Base-by-base conservation (phyloP, 1,140 invertebrate genomes). In the Pseudomyrmex gracilis region DNA sequence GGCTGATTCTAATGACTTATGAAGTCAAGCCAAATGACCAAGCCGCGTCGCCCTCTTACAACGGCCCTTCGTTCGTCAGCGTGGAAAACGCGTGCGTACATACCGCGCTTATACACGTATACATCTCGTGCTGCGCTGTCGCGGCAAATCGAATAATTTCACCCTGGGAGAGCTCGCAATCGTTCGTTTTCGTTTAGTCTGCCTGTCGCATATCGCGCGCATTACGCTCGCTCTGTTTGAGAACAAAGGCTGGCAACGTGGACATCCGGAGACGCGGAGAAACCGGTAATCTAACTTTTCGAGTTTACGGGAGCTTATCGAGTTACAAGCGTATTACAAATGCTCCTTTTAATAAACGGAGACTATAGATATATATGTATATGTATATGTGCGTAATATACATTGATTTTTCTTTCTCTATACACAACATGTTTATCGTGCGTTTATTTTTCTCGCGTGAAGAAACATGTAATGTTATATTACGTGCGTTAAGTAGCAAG, bases 21-120 rank as follows among this genome's bases (percentile, higher is more conserved):
- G 93, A 94, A 94, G 94, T 94, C 93, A 94, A 94, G 91, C 93
- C 92, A 94, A 94, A 94, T 94, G 93, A 94, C 93, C 92, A 89
- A 89, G 73, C 84, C 84, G 86, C 80, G 87, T 84, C 88, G 76
- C 82, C 86, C 88, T 90, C 90, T 92, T 88, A 85, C 71, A 82
- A 68, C 84, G 83, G 76, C 64, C 83, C 85, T 73, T 57, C 43
- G 74, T 61, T 58, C 67, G 58, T 84, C 87, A 73, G 73, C 86
- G 86, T 70, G 84, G 73, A 86, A 86, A 34, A 34, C 34, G 34
- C 34, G 34, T 34, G 34, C 85, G 74, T 67, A 76, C 67, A 89
- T 71, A 82, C 84, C 73, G 87, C 87, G 83, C 76, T 53, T 68
- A 57, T 68, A 34, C 7, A 34, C 34, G 82, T 89, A 87, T 89